These are phyloP conservation scores for Eledona agricola DNA, from an alignment of 2,888 invertebrate genomes.

Conservation along the genomic window DNA sequence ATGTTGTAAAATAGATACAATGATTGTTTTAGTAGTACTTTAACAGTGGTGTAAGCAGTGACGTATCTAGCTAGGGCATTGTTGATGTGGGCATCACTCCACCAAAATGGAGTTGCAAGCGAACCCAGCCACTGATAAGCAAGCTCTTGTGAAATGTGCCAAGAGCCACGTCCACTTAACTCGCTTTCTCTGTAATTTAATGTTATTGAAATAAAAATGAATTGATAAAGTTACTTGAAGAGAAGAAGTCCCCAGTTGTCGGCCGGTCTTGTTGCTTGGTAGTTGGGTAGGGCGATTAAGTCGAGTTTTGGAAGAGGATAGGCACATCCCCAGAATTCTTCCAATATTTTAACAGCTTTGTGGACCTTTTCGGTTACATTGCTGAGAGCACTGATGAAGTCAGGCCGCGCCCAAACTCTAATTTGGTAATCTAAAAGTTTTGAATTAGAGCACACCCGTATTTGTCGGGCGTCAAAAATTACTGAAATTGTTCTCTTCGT, in stretches of 20 bases:
- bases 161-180: constrained; percentile 70
- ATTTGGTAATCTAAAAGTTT: constrained; percentile 61
- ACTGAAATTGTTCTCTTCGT: constrained; percentile 40
- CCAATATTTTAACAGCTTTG: constrained; percentile 68
- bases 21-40: too few relatives aligned
- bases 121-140: constrained; percentile 84
- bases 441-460: too few relatives aligned
- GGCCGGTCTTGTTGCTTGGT: constrained; percentile 74
- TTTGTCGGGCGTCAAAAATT: too few relatives aligned
- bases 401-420: constrained; percentile 72
- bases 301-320: constrained; percentile 75
- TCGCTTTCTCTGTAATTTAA: constrained; percentile 79
- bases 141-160: constrained; percentile 76
- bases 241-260: constrained; percentile 84
- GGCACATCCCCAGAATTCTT: constrained; percentile 71
- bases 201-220: too few relatives aligned
- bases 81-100: constrained; percentile 79
- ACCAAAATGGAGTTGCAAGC: constrained; percentile 78
- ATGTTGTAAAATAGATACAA: constrained; percentile 9
- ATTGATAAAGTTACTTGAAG: constrained; percentile 68
- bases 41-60: constrained; percentile 75
- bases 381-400: constrained; percentile 68
- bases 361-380: constrained; percentile 69
- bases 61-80: constrained; percentile 80
- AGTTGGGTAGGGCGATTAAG: constrained; percentile 77